Base-by-base conservation (phyloP, 2,113 vertebrate genomes). In the Hippoglossus stenolepis region DNA sequence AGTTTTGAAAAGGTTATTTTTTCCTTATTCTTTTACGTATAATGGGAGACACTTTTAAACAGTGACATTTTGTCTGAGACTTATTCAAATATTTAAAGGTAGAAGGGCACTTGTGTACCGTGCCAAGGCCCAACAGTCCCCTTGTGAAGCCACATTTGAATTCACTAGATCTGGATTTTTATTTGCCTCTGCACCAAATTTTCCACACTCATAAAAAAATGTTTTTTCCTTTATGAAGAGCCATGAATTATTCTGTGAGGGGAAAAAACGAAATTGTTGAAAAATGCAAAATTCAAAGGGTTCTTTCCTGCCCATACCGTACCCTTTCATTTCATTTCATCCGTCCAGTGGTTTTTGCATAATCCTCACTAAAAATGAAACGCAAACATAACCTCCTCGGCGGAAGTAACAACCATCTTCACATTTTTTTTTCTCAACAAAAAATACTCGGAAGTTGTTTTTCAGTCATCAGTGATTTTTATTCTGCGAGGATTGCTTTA, bases 401-500 rank as follows among this genome's bases (percentile, higher is more conserved):
- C 17, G 1, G 4, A 51, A 18, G 47, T n/a, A 54, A 54, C 7
- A 43, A 13, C 12, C 40, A 43, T 12, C 11, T 13, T 12, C 38
- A 57, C 43, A 3, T 14, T 65, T 59, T 21, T 57, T 58, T 13
- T 13, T 2, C 15, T 40, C 21, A 24, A 43, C 38, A 43, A 21
- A 9, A 54, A 54, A 20, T 10, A 54, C 6, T n/a, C 7, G 8
- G 1, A n/a, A 9, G 17, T 73, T 38, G 8, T 3, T 21, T 26
- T 53, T 51, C 51, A 35, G 49, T 26, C 17, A 6, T 45, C 13
- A 54, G 20, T 70, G 67, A 73, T 60, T 73, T 58, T 26, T 49
- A 49, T 75, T 43, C 26, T 6, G 9, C 49, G 15, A 43, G 35
- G 51, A 73, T 71, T 58, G 72, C 67, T 73, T 69, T 51, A 47